Evolutionary conservation across 2,888 invertebrate species (phyloP).

Genomic region (Rhingia rostrata): DNA sequence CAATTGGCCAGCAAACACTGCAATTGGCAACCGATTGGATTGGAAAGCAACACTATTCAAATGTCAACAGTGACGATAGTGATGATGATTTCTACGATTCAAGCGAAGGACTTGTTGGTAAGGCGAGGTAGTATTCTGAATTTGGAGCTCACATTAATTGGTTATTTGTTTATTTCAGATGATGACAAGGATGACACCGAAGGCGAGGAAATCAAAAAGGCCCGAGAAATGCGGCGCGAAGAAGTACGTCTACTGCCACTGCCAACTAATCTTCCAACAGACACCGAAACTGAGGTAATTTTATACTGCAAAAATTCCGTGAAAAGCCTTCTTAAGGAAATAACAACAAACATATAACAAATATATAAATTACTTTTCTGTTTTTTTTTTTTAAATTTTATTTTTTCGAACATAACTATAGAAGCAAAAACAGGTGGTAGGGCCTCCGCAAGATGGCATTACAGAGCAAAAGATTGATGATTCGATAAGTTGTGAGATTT

Average conservation of each 20-base stretch:
- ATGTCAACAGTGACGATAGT: slow-evolving; percentile 82
- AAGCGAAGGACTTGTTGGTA: slow-evolving; percentile 82
- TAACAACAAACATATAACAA: slow-evolving; percentile 24
- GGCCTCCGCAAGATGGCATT: slow-evolving; percentile 47
- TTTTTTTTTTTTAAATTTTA: slow-evolving; percentile 63
- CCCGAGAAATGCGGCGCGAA: slow-evolving; percentile 87
- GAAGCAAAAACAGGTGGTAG: slow-evolving; percentile 63
- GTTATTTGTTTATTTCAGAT: slow-evolving; percentile 75
- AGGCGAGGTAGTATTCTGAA: slow-evolving; percentile 5
- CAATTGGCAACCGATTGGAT: slow-evolving; percentile 89
- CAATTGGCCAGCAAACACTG: slow-evolving; percentile 85
- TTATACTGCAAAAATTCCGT: slow-evolving; percentile 32
- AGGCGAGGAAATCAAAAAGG: slow-evolving; percentile 87
- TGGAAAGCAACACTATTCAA: slow-evolving; percentile 84
- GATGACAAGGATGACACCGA: slow-evolving; percentile 89
- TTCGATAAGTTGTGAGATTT: slow-evolving; percentile 53
- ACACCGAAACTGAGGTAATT: slow-evolving; percentile 89
- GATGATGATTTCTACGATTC: slow-evolving; percentile 82
- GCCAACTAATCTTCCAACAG: slow-evolving; percentile 86
- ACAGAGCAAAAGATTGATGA: slow-evolving; percentile 66
- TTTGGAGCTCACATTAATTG: neutral
- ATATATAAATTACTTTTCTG: slow-evolving; percentile 77
- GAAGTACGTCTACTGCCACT: slow-evolving; percentile 88
- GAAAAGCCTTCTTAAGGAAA: slow-evolving; percentile 3
- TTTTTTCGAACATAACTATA: slow-evolving; percentile 27